A percentile compares a stretch with the other conserved stretches of the same genome.
Evolutionary conservation across 2,113 vertebrate genomes (phyloP).

Genomic region (Phocoena sinus): DNA sequence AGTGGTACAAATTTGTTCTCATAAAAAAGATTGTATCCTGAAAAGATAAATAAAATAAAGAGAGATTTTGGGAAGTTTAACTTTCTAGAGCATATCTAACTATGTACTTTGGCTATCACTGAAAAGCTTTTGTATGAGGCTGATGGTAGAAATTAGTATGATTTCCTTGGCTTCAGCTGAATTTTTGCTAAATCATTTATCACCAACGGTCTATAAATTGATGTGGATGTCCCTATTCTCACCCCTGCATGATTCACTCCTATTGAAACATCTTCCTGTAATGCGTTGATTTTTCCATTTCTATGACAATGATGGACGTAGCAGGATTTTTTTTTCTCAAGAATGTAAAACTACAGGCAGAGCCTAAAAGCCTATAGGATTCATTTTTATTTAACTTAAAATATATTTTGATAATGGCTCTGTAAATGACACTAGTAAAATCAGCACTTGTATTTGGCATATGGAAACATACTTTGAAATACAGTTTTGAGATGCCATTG

Average conservation of each 20-base stretch:
- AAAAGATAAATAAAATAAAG: constrained; percentile 37
- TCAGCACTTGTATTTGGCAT: not conserved
- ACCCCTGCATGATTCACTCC: not conserved
- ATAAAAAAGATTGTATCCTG: not conserved
- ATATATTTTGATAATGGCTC: not conserved
- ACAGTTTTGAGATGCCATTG: not conserved
- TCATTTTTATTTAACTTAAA: constrained; percentile 43
- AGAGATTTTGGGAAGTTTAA: constrained; percentile 19
- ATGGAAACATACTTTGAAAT: not conserved
- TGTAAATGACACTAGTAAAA: not conserved
- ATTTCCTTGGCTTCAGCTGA: constrained; percentile 23
- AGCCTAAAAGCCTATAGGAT: not conserved
- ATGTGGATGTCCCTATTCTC: not conserved
- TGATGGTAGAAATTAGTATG: not conserved
- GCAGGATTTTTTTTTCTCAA: not conserved
- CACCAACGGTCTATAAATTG: not conserved
- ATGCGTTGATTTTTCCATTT: constrained; percentile 44
- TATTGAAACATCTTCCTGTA: not conserved
- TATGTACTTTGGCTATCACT: not conserved
- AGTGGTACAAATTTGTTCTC: not conserved
- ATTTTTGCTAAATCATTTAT: constrained; percentile 31
- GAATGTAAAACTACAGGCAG: not conserved
- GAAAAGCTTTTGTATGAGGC: not conserved
- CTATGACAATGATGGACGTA: not conserved
- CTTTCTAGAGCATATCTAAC: not conserved